Conservation (phyloP, 2,113 vertebrate species). For the Eidolon helvum region DNA sequence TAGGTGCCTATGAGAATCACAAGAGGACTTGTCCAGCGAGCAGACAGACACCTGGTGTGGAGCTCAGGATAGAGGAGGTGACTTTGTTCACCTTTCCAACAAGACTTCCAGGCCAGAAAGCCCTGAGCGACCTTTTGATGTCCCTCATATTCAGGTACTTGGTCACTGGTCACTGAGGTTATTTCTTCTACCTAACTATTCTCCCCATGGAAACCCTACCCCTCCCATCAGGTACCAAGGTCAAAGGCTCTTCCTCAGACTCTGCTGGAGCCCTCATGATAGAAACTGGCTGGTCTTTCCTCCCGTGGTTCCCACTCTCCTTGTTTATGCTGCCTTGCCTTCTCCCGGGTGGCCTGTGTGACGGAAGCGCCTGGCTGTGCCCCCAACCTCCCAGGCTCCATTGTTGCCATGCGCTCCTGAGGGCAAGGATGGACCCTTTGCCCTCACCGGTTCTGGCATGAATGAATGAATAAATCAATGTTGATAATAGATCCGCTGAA, state of each 20-base stretch:
- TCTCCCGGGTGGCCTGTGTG: background rate
- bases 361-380: background rate
- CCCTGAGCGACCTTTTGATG: background rate
- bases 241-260: background rate
- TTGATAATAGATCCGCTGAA: background rate
- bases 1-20: background rate
- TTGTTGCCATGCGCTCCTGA: background rate
- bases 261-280: background rate
- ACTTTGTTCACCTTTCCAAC: background rate
- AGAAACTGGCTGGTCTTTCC: background rate
- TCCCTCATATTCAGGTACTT: background rate
- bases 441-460: background rate
- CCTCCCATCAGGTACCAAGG: background rate
- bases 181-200: background rate
- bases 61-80: background rate
- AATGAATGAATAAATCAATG: background rate
- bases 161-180: background rate
- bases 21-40: background rate
- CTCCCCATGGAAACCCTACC: background rate
- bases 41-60: background rate
- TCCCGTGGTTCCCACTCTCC: background rate
- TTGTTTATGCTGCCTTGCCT: background rate
- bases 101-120: background rate
- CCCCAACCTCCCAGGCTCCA: background rate
- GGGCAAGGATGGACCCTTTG: background rate